These are phyloP conservation scores for Neosilurus hyrtlii DNA, from an alignment of 2,797 vertebrate genomes.

Conservation along the genomic window DNA sequence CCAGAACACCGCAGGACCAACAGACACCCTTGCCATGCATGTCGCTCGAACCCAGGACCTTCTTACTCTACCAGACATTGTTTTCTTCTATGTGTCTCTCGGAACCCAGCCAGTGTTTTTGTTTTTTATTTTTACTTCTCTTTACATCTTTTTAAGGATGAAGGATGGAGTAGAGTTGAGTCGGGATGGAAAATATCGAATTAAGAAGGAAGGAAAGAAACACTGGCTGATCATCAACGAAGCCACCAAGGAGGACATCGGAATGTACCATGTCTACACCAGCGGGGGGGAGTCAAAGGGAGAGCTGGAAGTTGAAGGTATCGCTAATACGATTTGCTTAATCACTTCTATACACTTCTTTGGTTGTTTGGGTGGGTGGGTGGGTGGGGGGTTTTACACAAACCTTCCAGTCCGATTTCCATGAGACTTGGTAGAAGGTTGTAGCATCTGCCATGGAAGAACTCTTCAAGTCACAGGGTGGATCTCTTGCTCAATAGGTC, in stretches of 20 bases:
- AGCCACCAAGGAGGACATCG: slow-evolving; percentile 78
- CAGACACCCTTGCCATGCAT: too few species aligned
- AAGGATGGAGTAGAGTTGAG: slow-evolving; percentile 88
- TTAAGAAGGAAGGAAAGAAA: slow-evolving; percentile 88
- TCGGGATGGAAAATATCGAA: slow-evolving; percentile 85
- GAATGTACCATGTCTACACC: slow-evolving; percentile 78
- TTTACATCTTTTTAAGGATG: slow-evolving; percentile 70
- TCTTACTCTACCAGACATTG: not conserved
- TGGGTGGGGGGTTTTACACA: too few species aligned
- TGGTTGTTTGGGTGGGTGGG: too few species aligned
- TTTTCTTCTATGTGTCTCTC: not conserved
- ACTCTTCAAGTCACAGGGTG: too few species aligned
- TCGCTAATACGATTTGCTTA: not conserved
- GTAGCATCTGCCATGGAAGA: too few species aligned
- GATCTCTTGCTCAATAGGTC: too few species aligned
- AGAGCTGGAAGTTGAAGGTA: slow-evolving; percentile 88
- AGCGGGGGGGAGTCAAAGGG: slow-evolving; percentile 87
- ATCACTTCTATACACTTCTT: not conserved
- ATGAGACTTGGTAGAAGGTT: too few species aligned
- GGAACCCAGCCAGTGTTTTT: not conserved
- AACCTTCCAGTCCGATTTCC: too few species aligned
- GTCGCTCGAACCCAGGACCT: too few species aligned
- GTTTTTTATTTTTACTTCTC: not conserved
- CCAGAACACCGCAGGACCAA: too few species aligned
- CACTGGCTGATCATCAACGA: slow-evolving; percentile 87